These are phyloP conservation scores for Pherbina coryleti DNA, from an alignment of 2,888 invertebrate genomes.

Conservation along the genomic window DNA sequence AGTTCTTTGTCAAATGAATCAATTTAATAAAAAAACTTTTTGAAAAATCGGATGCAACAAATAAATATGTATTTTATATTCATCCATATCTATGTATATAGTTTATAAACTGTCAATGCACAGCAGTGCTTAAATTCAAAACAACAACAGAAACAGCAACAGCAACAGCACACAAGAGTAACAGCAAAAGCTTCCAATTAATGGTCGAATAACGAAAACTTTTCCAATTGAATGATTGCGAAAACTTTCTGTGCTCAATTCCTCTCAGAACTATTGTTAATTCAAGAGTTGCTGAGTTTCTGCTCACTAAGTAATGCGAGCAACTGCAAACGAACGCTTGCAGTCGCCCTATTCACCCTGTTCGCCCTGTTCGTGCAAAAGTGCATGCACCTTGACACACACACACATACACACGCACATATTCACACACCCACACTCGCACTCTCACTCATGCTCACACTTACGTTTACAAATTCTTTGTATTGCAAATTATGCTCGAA, in stretches of 20 bases:
- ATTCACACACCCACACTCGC: neutral
- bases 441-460: conserved; percentile 4
- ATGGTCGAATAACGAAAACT: conserved; percentile 30
- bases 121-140: neutral
- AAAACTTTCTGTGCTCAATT: conserved; percentile 20
- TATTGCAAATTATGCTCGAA: neutral
- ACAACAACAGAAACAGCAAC: neutral
- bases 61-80: neutral
- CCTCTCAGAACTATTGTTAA: conserved; percentile 6
- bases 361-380: neutral
- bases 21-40: no score
- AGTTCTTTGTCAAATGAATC: no score
- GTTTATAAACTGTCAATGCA: neutral
- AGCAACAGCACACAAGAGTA: neutral
- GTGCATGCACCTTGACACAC: neutral
- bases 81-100: neutral
- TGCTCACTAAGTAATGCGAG: neutral
- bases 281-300: neutral
- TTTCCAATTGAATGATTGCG: conserved; percentile 31
- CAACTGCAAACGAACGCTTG: neutral
- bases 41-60: no score
- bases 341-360: neutral
- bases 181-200: conserved; percentile 10
- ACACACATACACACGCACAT: neutral
- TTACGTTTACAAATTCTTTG: neutral